A percentile compares a stretch with the other conserved stretches of the same genome.
Evolutionary conservation across 1,140 invertebrate species (phyloP).

Genomic region (Rhagoletis pomonella): DNA sequence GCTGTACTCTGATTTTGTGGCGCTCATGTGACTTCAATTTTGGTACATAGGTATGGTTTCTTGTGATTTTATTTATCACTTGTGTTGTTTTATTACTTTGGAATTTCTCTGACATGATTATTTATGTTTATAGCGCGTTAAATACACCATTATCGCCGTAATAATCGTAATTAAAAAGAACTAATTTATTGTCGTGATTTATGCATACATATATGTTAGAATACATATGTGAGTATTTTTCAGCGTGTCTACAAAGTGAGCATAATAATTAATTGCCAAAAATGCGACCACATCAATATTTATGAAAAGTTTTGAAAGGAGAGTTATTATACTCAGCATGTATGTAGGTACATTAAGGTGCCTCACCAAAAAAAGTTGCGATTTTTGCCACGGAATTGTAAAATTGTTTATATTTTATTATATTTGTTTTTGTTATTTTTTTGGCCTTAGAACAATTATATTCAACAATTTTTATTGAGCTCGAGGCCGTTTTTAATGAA

Average conservation of each 20-base stretch:
- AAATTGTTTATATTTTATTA: too few species aligned
- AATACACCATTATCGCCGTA: slow-evolving; percentile 73
- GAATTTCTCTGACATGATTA: slow-evolving; percentile 70
- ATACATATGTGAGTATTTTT: too few species aligned
- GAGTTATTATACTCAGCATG: neutral
- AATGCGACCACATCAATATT: neutral
- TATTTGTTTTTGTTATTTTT: too few species aligned
- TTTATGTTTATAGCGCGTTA: slow-evolving; percentile 74
- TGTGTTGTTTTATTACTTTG: slow-evolving; percentile 59
- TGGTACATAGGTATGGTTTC: neutral
- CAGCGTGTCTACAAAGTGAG: neutral
- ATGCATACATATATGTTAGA: slow-evolving; percentile 57
- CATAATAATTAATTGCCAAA: slow-evolving; percentile 30
- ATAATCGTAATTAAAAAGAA: slow-evolving; percentile 74
- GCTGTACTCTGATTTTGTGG: neutral
- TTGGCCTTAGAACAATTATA: too few species aligned
- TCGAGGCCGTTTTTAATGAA: too few species aligned
- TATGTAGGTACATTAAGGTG: too few species aligned
- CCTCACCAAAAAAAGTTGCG: too few species aligned
- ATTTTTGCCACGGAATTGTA: too few species aligned
- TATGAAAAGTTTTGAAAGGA: neutral
- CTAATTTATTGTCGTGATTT: slow-evolving; percentile 73
- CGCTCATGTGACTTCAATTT: neutral
- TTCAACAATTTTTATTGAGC: too few species aligned
- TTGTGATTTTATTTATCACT: slow-evolving; percentile 39